phyloP scores from a whole-genome alignment of 2,113 vertebrate genomes.

The Antechinus flavipes region DNA sequence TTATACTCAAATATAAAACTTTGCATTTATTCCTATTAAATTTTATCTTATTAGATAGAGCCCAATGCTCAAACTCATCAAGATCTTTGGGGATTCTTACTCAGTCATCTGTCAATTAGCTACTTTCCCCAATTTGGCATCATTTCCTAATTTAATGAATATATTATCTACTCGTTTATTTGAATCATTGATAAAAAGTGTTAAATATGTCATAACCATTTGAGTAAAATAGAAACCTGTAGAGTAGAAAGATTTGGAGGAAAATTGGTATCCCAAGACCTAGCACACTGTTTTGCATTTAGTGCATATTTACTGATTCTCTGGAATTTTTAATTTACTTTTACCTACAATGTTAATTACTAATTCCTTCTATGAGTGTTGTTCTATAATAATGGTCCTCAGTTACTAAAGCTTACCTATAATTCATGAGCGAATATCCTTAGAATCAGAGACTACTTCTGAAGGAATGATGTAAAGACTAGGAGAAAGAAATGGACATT shows the following conservation, averaged over 20 bases:
- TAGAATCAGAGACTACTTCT: neutral
- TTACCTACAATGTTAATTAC: neutral
- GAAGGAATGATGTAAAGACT: neutral
- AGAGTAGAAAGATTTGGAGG: neutral
- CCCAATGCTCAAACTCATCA: neutral
- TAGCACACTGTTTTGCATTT: neutral
- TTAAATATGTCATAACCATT: neutral
- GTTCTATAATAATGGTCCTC: neutral
- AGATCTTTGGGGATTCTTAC: neutral
- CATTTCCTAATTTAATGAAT: neutral
- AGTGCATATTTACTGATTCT: neutral
- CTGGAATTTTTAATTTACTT: neutral
- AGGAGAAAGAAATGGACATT: neutral
- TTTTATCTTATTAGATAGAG: neutral
- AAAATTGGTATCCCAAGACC: neutral
- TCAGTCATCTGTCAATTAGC: neutral
- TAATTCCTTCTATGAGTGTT: neutral
- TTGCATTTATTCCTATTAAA: neutral
- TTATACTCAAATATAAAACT: neutral
- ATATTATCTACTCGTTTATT: neutral
- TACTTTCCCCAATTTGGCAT: neutral
- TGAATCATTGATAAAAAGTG: neutral
- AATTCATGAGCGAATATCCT: neutral
- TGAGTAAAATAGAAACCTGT: neutral
- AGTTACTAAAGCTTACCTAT: neutral